Evolutionary conservation across 2,797 vertebrate genomes (phyloP).

Genomic region (Sebastes alutus): DNA sequence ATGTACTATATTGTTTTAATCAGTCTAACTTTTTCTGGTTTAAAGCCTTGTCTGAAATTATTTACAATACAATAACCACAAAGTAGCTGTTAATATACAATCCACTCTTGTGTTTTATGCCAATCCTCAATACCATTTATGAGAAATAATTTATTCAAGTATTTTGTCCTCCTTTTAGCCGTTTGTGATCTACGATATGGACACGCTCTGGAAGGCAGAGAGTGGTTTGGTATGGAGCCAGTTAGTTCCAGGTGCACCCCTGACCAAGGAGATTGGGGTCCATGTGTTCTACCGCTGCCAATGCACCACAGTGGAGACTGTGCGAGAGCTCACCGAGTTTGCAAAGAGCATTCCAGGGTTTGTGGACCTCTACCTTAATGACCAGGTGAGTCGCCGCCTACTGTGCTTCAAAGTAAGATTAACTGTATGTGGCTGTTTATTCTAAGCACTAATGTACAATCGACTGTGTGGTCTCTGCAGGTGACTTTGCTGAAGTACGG

Average conservation of each 20-base stretch:
- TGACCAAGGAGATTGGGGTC: conserved; percentile 97
- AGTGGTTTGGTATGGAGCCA: conserved; percentile 97
- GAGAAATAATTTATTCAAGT: background rate
- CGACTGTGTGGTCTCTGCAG: conserved; percentile 55
- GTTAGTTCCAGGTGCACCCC: conserved; percentile 89
- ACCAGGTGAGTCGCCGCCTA: conserved; percentile 82
- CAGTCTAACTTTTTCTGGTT: background rate
- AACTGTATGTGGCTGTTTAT: background rate
- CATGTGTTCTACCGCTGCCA: conserved; percentile 99
- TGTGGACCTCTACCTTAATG: conserved; percentile 93
- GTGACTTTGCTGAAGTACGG: conserved; percentile 98
- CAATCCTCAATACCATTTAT: background rate
- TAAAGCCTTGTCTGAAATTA: background rate
- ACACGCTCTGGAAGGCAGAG: conserved; percentile 96
- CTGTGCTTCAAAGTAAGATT: background rate
- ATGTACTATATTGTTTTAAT: background rate
- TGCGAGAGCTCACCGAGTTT: conserved; percentile 98
- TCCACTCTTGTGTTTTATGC: background rate
- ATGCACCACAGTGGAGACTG: conserved; percentile 96
- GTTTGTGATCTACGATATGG: conserved; percentile 98
- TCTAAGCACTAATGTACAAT: background rate
- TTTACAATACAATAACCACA: background rate
- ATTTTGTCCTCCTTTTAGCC: conserved; percentile 81
- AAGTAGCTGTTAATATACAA: background rate
- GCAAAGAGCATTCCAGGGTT: conserved; percentile 99